phyloP scores from a whole-genome alignment of 35 echinoderm and acorn worm genomes.

The Antedon bifida region DNA sequence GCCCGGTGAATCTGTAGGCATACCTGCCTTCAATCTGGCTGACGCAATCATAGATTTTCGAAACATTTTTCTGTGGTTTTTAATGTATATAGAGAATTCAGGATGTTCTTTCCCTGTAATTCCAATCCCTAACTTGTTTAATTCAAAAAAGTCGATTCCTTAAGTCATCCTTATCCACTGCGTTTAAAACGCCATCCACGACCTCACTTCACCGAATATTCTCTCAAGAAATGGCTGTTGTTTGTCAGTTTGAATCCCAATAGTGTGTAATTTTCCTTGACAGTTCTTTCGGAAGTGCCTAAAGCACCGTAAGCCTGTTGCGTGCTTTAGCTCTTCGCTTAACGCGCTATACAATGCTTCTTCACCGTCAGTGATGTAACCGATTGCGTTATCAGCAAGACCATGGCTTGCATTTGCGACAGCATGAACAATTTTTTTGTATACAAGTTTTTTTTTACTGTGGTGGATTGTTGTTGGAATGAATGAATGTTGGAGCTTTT shows the following conservation, averaged over 20 bases:
- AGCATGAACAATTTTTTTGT: conserved; percentile 10
- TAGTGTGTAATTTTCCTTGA: not conserved
- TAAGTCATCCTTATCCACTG: too few relatives aligned
- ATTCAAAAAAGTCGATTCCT: too few relatives aligned
- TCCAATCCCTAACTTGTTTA: too few relatives aligned
- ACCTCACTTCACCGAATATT: too few relatives aligned
- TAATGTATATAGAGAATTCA: too few relatives aligned
- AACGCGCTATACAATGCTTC: conserved; percentile 13
- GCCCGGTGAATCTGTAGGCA: too few relatives aligned
- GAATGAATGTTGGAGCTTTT: not conserved
- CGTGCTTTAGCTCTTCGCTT: not conserved
- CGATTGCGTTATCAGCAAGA: conserved; percentile 6
- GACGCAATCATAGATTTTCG: too few relatives aligned
- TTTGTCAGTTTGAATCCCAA: not conserved
- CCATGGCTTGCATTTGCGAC: not conserved
- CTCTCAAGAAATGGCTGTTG: not conserved
- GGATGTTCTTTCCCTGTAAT: too few relatives aligned
- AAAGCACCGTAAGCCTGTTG: conserved; percentile 28
- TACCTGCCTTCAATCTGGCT: too few relatives aligned
- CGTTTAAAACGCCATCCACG: too few relatives aligned
- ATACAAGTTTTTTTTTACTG: conserved; percentile 10
- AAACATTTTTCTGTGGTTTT: too few relatives aligned
- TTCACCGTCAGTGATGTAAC: conserved; percentile 40
- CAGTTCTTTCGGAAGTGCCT: conserved; percentile 23
- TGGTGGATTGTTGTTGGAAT: conserved; percentile 31